phyloP scores from a whole-genome alignment of 1,140 invertebrate species.

The Drosophila simulans region DNA sequence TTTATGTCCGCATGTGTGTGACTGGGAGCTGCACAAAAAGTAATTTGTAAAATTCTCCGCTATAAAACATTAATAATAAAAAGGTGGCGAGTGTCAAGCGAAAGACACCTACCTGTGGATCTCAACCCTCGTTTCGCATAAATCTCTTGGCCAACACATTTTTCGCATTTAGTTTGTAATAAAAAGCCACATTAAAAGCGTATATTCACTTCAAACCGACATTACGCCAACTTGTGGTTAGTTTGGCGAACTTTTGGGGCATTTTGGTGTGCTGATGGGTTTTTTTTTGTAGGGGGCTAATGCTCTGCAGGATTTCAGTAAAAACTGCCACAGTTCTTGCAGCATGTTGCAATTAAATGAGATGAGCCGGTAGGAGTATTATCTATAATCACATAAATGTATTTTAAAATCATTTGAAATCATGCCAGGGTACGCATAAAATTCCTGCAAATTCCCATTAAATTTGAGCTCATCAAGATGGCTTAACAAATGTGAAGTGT shows the following conservation, averaged over 20 bases:
- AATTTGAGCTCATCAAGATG: slow-evolving; percentile 14
- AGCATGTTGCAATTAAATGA: neutral
- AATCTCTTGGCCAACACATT: slow-evolving; percentile 50
- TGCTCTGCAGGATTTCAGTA: slow-evolving; percentile 1
- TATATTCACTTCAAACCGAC: slow-evolving; percentile 59
- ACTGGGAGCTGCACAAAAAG: slow-evolving; percentile 62
- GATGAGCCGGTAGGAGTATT: too few relatives aligned
- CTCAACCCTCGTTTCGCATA: neutral
- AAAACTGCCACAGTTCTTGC: neutral
- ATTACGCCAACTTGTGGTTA: slow-evolving; percentile 32
- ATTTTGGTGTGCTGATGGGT: neutral
- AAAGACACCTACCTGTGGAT: slow-evolving; percentile 14
- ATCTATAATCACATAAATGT: too few relatives aligned
- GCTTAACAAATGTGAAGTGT: slow-evolving; percentile 40
- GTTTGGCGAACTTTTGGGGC: neutral
- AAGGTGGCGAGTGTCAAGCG: slow-evolving; percentile 50
- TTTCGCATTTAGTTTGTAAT: slow-evolving; percentile 74
- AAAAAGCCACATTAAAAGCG: slow-evolving; percentile 59
- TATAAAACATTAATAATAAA: slow-evolving; percentile 74
- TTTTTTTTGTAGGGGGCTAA: slow-evolving; percentile 8
- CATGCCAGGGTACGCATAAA: neutral
- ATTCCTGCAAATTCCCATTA: too few relatives aligned
- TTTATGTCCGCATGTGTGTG: slow-evolving; percentile 47
- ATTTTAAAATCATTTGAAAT: neutral
- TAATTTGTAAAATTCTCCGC: slow-evolving; percentile 69